A percentile compares a stretch with the other conserved stretches of the same genome.
Conservation (phyloP, 2,888 invertebrate species). For the Digitonthophagus gazella region DNA sequence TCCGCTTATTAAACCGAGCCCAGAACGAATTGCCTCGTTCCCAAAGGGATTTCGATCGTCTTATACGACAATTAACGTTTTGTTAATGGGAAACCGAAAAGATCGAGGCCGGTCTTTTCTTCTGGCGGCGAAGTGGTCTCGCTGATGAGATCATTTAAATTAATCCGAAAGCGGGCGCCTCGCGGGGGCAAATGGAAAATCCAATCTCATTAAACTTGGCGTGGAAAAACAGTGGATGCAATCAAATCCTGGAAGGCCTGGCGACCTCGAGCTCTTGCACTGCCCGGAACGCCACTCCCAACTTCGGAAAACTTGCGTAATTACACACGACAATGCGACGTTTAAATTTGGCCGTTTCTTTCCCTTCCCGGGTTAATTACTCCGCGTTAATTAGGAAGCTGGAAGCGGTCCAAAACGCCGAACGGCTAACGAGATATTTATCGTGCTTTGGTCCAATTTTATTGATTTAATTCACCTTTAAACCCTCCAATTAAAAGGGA, state of each 20-base stretch:
- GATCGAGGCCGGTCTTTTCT: background rate
- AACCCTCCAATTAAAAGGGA: no score
- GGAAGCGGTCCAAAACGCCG: background rate
- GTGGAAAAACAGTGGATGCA: conserved; percentile 15
- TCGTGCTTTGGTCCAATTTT: no score
- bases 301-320: background rate
- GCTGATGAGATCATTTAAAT: background rate
- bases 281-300: background rate
- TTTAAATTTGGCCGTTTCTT: background rate
- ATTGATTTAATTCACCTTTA: no score
- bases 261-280: background rate
- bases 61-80: background rate
- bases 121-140: background rate
- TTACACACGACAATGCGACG: background rate
- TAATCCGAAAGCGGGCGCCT: background rate
- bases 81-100: background rate
- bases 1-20: background rate
- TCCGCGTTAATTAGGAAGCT: background rate
- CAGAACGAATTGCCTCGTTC: no score
- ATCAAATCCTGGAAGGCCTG: conserved; percentile 9
- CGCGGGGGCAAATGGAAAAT: conserved; percentile 8
- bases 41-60: background rate
- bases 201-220: conserved; percentile 14
- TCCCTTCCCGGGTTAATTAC: background rate
- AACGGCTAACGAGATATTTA: background rate